Evolutionary conservation across 2,113 vertebrate genomes (phyloP).

Genomic region (Charadrius vociferus): DNA sequence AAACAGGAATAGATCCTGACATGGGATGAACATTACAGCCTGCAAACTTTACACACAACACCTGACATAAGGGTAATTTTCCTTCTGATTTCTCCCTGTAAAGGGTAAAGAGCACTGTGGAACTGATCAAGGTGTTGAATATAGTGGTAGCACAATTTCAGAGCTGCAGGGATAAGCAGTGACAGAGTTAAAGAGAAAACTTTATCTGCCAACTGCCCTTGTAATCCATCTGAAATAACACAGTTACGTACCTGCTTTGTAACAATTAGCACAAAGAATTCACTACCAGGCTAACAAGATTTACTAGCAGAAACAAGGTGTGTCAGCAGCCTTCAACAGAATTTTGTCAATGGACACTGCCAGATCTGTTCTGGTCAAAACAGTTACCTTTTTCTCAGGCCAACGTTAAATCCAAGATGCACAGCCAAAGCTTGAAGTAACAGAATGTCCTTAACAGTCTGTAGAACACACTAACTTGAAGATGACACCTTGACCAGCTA

Average conservation of each 20-base stretch:
- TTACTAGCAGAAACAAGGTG: background rate
- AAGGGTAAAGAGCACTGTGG: background rate
- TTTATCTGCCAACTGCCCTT: background rate
- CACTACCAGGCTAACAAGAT: background rate
- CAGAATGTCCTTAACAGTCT: background rate
- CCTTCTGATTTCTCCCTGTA: background rate
- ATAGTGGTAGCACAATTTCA: background rate
- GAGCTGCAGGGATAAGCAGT: background rate
- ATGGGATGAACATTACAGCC: background rate
- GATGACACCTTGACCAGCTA: background rate
- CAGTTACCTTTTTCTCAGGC: background rate
- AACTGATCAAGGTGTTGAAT: background rate
- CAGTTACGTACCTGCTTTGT: background rate
- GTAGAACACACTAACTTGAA: rapidly evolving
- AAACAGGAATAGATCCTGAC: background rate
- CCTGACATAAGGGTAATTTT: background rate
- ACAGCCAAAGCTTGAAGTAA: background rate
- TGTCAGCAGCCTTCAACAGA: background rate
- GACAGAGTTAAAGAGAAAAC: background rate
- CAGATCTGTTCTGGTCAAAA: background rate
- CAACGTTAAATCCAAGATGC: background rate
- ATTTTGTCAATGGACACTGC: background rate
- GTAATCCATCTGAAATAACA: background rate
- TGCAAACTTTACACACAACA: background rate
- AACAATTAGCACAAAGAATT: background rate